Evolutionary conservation across 92 coral and sea anemone species (phyloP), one percentile per base, ranked within the genome.

Genomic region (Epizoanthus ramosus): DNA sequence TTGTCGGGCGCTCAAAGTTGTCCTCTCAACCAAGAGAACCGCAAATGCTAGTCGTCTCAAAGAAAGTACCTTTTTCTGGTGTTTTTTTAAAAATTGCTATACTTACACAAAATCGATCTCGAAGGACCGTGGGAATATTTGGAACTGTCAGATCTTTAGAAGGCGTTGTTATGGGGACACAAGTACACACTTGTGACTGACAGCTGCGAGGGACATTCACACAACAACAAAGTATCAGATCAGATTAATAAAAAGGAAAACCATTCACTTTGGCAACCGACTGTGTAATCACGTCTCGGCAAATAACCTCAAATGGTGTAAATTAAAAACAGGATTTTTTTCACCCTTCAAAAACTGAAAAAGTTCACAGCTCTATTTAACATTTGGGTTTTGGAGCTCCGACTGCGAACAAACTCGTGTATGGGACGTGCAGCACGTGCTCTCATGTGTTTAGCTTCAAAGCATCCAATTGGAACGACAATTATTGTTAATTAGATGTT

Each of bases 111-210:
- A 47, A 47, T 47, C 14, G 54, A 47, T 47, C 54, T 47, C 23
- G 41, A 45, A 37, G 47, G 57, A 77, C 82, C 82, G 82, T 77
- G 82, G 82, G 82, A 77, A 77, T 41, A 61, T 41, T 19, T 69
- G 25, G 71, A n/a, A 35, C 82, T 77, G 82, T 77, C 82, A 77
- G 60, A 39, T 41, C 82, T 37, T 77, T 61, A 39, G 69, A 24
- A 60, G 6, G 57, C 15, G 82, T 77, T 41, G 82, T 77, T 77
- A 77, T 77, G 82, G 82, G 57, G 60, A 77, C 71, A 3, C 31
- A 77, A 77, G 82, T 77, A 63, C 82, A 77, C 82, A 37, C 71
- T 77, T 77, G 5, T 77, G 9, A 57, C 57, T 21, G 56, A 41
- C 82, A 61, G 63, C 71, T 77, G 71, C 71, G 60, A 61, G 71